Base-by-base conservation (phyloP, 1,140 invertebrate species). In the Pogonognathellus flavescens region DNA sequence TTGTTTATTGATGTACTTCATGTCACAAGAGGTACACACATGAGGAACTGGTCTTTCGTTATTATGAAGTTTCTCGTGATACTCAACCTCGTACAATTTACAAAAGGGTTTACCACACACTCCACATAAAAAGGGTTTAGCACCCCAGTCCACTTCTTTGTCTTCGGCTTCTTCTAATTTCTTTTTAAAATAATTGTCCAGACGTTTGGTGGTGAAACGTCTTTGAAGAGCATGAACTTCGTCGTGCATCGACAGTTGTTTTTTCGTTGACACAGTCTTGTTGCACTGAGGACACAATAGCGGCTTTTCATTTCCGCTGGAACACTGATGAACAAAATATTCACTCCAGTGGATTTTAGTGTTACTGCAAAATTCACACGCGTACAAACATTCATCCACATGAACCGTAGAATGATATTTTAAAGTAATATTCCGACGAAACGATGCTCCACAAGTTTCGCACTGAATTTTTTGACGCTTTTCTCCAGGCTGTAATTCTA, bases 81-180 rank as follows among this genome's bases (percentile, higher is more conserved):
- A 86, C 25, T 86, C 85, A 10, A 86, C 85, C 80, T 86, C 85
- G 60, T 86, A 86, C 16, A 86, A 49, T 83, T 86, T 86, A 9
- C 18, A 8, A 80, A 86, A 86, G 4, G 72, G 70, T 80, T 86
- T 86, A 9, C 85, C 85, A 83, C 85, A 86, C 11, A 86, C 82
- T 16, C 85, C 85, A 66, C 85, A 86, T 13, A 84, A 53, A 80
- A 86, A 86, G 10, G 85, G 85, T 9, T 85, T 85, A n/a, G 84
- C 80, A 5, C 81, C 82, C 85, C 85, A 86, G 31, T 86, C 85
- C 18, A 83, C 82, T 50, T 52, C 66, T 62, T 82, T 82, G 16
- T 83, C 82, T 76, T 86, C 85, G 13, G 70, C 66, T 49, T 83
- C 81, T 7, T 86, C 49, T 16, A 86, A 52, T 57, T 86, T 86